phyloP scores from a whole-genome alignment of 2,113 vertebrate species.

The Microcebus griseorufus region DNA sequence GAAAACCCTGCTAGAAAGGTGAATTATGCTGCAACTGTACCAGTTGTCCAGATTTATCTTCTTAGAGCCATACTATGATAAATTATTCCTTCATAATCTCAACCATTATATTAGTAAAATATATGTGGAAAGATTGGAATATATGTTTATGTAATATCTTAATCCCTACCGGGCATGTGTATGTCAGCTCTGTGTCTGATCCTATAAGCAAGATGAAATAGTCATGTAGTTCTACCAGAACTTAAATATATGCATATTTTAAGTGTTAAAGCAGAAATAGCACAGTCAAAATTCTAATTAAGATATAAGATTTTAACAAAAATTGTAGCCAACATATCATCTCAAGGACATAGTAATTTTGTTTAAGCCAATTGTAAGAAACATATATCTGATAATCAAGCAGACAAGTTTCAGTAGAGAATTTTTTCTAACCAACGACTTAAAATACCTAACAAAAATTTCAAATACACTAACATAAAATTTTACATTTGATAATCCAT shows the following conservation, averaged over 20 bases:
- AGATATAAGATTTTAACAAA: background rate
- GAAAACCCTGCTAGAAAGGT: background rate
- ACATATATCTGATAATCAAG: background rate
- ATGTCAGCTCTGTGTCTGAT: background rate
- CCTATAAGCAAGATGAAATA: background rate
- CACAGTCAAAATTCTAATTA: background rate
- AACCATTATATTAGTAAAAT: background rate
- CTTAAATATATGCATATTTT: background rate
- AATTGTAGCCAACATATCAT: background rate
- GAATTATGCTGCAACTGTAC: background rate
- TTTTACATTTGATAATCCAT: background rate
- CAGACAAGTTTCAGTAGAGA: background rate
- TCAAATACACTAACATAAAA: background rate
- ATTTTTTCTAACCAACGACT: background rate
- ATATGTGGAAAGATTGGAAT: background rate
- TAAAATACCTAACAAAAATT: background rate
- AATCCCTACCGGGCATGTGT: background rate
- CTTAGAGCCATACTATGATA: background rate
- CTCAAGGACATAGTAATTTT: background rate
- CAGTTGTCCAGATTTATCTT: constrained; percentile 40
- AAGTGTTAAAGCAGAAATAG: background rate
- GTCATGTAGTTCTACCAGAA: background rate
- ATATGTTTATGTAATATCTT: background rate
- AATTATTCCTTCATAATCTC: constrained; percentile 9
- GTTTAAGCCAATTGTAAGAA: background rate